A percentile compares a stretch with the other conserved stretches of the same genome.
Conservation (phyloP, 2,888 invertebrate genomes). For the Marronus borbonicus region DNA sequence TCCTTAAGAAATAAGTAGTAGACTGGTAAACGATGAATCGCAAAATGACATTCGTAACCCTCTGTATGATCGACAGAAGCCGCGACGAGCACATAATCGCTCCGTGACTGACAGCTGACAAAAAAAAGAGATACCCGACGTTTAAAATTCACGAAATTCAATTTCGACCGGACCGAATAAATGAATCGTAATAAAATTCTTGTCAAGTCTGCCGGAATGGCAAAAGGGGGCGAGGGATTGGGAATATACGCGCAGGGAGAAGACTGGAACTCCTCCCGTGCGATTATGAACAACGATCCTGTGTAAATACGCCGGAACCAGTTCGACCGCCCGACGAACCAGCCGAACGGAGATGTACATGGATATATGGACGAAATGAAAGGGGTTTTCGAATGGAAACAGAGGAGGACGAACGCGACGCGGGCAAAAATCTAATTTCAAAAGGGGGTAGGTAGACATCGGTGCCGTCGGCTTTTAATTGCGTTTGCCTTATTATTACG, state of each 20-base stretch:
- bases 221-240: constrained; percentile 56
- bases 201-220: constrained; percentile 65
- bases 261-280: constrained; percentile 55
- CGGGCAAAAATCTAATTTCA: constrained; percentile 68
- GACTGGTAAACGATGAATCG: neutral
- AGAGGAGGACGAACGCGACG: constrained; percentile 49
- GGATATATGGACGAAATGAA: neutral
- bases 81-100: constrained; percentile 28
- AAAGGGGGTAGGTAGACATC: constrained; percentile 56
- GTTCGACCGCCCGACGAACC: constrained; percentile 7
- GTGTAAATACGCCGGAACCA: constrained; percentile 61
- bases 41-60: neutral
- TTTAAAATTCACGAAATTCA: constrained; percentile 66
- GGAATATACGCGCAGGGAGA: neutral
- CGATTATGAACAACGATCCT: constrained; percentile 64
- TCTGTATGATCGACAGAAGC: neutral
- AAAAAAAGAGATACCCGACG: constrained; percentile 47
- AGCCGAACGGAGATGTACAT: neutral
- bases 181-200: constrained; percentile 67
- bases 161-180: constrained; percentile 62
- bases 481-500: constrained; percentile 63
- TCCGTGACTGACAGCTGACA: constrained; percentile 49
- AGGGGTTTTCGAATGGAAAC: constrained; percentile 27
- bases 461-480: constrained; percentile 62
- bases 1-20: too few relatives aligned